Base-by-base conservation (phyloP, 1,140 invertebrate genomes). In the Chironomus tepperi region DNA sequence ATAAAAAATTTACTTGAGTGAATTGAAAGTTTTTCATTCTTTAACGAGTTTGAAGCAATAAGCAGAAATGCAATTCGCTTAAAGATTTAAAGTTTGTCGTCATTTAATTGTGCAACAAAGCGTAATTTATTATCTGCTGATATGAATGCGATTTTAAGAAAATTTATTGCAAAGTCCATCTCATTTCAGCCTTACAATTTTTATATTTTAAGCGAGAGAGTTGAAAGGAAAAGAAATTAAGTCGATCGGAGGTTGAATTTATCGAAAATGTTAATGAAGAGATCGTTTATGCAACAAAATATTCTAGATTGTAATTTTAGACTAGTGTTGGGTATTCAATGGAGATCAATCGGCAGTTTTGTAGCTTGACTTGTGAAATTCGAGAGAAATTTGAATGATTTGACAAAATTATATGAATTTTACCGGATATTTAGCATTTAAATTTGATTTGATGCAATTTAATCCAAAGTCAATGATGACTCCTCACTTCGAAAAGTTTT, bases 81-180 rank as follows among this genome's bases (percentile, higher is more conserved):
- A 57, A n/a, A n/a, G 47, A 57, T 57, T 57, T 57, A 57, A 57
- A n/a, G 47, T 70, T 15, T 70, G 65, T 70, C 65, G 65, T 70
- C 65, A 70, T 70, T 70, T 70, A 70, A 70, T 70, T 70, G 65
- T 70, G 18, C 19, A 70, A 70, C 65, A 70, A 70, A 70, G 65
- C 65, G 19, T 70, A 70, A 70, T 70, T 70, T 70, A 70, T 70
- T 70, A 70, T 70, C 19, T 70, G 16, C 18, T 70, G 65, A 70
- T 70, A 70, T 70, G 16, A 70, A 70, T 70, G 65, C 15, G 16
- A 70, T 70, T 70, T 19, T 18, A 19, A 16, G 65, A 70, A 70
- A 19, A 70, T 70, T 70, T 70, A 70, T 70, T 21, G 65, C 65
- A 70, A 15, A 70, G 47, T n/a, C n/a, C 47, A 57, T 57, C 47